A percentile compares a stretch with the other conserved stretches of the same genome.
phyloP scores from a whole-genome alignment of 2,888 invertebrate genomes.

The Spodoptera littoralis region DNA sequence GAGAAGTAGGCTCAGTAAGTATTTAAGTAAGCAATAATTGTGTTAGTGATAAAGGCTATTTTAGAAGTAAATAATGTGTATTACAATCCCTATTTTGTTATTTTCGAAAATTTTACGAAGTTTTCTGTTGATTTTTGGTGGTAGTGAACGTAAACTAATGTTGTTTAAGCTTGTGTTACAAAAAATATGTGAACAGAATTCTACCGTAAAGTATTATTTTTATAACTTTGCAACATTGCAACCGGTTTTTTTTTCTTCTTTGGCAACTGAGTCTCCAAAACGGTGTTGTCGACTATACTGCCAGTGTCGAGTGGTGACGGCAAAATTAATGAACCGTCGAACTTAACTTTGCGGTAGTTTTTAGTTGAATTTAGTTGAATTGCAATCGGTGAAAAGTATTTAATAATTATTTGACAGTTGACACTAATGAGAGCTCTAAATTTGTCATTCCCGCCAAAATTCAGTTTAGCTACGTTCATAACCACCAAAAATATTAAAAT shows the following conservation, averaged over 20 bases:
- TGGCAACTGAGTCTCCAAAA: too few relatives aligned
- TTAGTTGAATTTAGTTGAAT: too few relatives aligned
- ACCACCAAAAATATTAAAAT: conserved; percentile 1
- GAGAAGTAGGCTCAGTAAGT: conserved; percentile 39
- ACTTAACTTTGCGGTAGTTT: too few relatives aligned
- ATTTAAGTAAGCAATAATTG: conserved; percentile 57
- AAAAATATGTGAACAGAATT: too few relatives aligned
- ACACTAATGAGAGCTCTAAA: too few relatives aligned
- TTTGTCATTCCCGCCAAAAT: neutral
- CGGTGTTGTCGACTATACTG: too few relatives aligned
- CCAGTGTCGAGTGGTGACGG: too few relatives aligned
- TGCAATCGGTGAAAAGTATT: too few relatives aligned
- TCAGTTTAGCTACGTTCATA: neutral
- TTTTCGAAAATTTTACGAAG: conserved; percentile 27
- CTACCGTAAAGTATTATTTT: neutral
- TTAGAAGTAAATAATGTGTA: conserved; percentile 49
- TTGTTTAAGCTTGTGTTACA: neutral
- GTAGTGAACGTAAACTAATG: conserved; percentile 1
- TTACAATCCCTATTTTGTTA: conserved; percentile 17
- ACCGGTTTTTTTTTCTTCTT: too few relatives aligned
- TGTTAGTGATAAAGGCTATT: conserved; percentile 61
- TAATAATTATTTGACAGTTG: too few relatives aligned
- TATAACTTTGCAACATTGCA: neutral
- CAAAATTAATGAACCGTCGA: too few relatives aligned
- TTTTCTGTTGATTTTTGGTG: conserved; percentile 4